Base-by-base conservation (phyloP, 2,888 invertebrate species). In the Erebia epiphron region DNA sequence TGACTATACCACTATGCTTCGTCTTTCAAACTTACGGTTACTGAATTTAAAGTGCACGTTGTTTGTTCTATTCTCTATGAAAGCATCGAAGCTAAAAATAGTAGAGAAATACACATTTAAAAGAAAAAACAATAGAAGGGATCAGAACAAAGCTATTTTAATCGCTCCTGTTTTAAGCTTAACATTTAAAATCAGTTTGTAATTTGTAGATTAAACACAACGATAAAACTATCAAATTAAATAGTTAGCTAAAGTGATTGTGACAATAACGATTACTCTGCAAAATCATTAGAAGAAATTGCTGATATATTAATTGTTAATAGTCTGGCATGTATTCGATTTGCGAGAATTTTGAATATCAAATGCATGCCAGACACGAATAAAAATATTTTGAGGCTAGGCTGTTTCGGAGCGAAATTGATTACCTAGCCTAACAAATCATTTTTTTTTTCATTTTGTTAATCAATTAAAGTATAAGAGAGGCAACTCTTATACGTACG, bases 291-390 rank as follows among this genome's bases (percentile, higher is more conserved):
- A 46, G 61, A 61, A 46, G 16, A 54, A 54, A 54, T 11, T 10
- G 41, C 41, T 7, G n/a, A 60, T 57, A 57, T 14, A 57, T 26
- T 21, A 11, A 56, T 1, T 3, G 54, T 57, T n/a, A 41, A 58
- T 2, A 10, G 58, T n/a, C 56, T 57, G 56, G 56, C 56, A 57
- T 58, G 58, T 35, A 58, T 57, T 26, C 56, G 13, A 58, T n/a
- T 14, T 26, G 26, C 26, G 26, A 26, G 26, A 26, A 26, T 26
- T 26, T 26, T 7, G 35, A 35, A 35, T 5, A 35, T 35, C 26
- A 4, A 26, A 35, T 35, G 35, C 35, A 26, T 26, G 26, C 26
- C 26, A 26, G 26, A 26, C 26, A 26, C 26, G 26, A 26, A 7
- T 35, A 7, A 35, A 35, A 35, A 0, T 35, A 35, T 35, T 35